Conservation (phyloP, 2,797 vertebrate species). For the Darevskia mixta region DNA sequence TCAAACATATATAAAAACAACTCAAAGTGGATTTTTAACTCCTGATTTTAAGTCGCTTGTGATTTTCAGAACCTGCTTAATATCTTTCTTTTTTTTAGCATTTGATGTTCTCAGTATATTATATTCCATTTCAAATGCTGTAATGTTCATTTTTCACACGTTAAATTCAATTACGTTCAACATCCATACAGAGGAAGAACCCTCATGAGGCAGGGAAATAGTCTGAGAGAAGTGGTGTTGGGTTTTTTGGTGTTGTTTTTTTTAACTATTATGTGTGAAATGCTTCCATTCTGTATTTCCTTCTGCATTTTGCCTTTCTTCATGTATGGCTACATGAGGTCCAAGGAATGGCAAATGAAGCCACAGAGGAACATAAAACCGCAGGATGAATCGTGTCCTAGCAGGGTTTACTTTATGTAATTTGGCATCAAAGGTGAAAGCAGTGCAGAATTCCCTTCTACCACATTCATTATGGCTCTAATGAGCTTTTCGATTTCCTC, state of each 20-base stretch:
- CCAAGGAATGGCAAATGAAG: slow-evolving; percentile 11
- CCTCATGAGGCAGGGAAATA: slow-evolving; percentile 33
- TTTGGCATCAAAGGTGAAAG: slow-evolving; percentile 17
- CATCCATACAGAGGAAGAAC: slow-evolving; percentile 22
- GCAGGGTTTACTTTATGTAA: neutral
- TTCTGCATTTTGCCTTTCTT: slow-evolving; percentile 3
- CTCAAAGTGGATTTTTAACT: neutral
- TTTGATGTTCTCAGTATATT: slow-evolving; percentile 34
- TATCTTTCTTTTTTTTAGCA: neutral
- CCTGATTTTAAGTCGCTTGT: slow-evolving; percentile 6
- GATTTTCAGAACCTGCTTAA: slow-evolving; percentile 19
- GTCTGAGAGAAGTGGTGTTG: neutral
- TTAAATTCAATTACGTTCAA: slow-evolving; percentile 41
- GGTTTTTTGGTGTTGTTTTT: neutral
- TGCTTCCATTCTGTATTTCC: slow-evolving; percentile 21
- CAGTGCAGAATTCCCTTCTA: neutral
- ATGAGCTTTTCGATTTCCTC: neutral
- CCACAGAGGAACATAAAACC: neutral
- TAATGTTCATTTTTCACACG: slow-evolving; percentile 38
- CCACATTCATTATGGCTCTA: neutral
- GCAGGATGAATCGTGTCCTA: slow-evolving; percentile 12
- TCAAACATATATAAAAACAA: neutral
- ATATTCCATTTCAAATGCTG: slow-evolving; percentile 24
- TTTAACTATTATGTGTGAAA: neutral
- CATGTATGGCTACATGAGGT: slow-evolving; percentile 3